Percentiles rank a stretch among this genome's conserved stretches.
Evolutionary conservation across 2,113 vertebrate species (phyloP).

Genomic region (Indicator indicator): DNA sequence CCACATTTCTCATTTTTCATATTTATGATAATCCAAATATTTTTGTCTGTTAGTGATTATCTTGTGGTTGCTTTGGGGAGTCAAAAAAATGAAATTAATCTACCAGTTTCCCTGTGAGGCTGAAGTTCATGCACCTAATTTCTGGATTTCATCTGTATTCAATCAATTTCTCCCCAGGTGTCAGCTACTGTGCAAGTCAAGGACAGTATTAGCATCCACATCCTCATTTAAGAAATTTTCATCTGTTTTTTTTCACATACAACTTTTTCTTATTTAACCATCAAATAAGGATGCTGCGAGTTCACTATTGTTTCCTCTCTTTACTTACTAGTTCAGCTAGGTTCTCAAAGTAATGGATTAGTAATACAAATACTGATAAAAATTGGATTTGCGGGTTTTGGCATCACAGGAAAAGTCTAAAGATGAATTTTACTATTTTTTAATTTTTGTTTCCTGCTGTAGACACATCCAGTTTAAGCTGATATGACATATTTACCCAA

Average conservation of each 20-base stretch:
- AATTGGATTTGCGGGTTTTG: background rate
- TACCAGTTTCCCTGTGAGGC: background rate
- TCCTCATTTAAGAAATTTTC: background rate
- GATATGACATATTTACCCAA: background rate
- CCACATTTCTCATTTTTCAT: constrained; percentile 54
- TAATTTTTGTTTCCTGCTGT: background rate
- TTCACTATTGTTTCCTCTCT: background rate
- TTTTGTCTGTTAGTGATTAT: constrained; percentile 53
- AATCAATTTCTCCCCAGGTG: background rate
- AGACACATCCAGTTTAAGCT: background rate
- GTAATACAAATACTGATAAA: background rate
- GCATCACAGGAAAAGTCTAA: too few species aligned
- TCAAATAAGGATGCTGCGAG: background rate
- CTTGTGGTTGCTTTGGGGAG: constrained; percentile 48
- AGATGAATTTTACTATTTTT: too few species aligned
- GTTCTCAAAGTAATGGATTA: background rate
- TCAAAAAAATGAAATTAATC: constrained; percentile 37
- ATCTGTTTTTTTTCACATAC: background rate
- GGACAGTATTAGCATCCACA: background rate
- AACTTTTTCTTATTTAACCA: background rate
- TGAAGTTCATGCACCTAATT: background rate
- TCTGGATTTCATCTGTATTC: background rate
- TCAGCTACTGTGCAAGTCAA: background rate
- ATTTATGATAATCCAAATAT: constrained; percentile 40
- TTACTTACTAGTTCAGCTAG: background rate